Conservation (phyloP, 2,888 invertebrate species). For the Isoperla grammatica region DNA sequence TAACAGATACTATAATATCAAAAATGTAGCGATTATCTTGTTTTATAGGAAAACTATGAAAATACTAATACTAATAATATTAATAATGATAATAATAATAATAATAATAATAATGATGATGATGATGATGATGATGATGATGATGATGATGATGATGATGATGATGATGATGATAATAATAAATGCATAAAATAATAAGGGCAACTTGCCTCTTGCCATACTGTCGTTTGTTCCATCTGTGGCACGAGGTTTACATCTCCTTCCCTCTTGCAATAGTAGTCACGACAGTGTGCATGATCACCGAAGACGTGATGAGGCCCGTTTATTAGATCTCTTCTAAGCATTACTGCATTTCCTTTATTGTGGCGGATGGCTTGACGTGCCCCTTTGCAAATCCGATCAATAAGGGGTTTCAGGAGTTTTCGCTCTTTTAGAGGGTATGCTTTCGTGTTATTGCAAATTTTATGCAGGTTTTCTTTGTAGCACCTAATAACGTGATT, state of each 20-base stretch:
- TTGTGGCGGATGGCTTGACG: conserved; percentile 7
- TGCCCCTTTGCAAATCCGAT: conserved; percentile 11
- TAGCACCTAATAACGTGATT: conserved; percentile 27
- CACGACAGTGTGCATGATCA: conserved; percentile 11
- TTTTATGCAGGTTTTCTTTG: conserved; percentile 21
- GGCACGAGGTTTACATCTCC: conserved; percentile 3
- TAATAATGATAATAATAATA: no score
- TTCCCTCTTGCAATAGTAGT: conserved; percentile 14
- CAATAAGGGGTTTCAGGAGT: conserved; percentile 1
- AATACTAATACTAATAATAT: no score
- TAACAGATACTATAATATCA: no score
- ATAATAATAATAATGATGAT: no score
- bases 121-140: no score
- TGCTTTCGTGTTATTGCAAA: neutral
- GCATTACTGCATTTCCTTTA: neutral
- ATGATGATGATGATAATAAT: no score
- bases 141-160: no score
- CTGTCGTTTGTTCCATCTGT: neutral
- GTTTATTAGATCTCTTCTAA: conserved; percentile 16
- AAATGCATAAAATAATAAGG: no score
- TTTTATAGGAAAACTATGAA: no score
- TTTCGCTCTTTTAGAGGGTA: conserved; percentile 3
- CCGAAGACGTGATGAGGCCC: conserved; percentile 22
- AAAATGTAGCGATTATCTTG: no score
- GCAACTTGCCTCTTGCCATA: neutral